Base-by-base conservation (phyloP, 2,888 invertebrate genomes). In the Trissolcus japonicus region DNA sequence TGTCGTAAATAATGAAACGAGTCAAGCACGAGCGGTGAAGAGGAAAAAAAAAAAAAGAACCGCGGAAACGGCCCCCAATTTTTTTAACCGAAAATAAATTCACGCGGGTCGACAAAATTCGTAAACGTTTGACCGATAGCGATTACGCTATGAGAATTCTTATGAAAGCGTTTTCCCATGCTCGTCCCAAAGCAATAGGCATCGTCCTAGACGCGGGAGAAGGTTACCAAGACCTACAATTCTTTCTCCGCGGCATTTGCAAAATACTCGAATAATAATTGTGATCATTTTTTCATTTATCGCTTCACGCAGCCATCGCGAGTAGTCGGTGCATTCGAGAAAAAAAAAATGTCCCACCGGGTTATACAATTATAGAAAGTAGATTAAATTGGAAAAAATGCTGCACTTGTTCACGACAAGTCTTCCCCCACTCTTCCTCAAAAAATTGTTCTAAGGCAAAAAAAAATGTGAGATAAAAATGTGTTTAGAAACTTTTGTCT, bases 331-430 rank as follows among this genome's bases (percentile, higher is more conserved):
- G 46, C 16, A 74, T 61, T 69, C 60, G 40, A 17, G 60, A 54
- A 69, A 76, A 60, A 35, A 29, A 29, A 35, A 11, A 2, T 69
- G 46, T 43, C 59, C 25, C 35, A 61, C 43, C 25, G 60, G 35
- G 76, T 76, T 76, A 69, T 76, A 76, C 69, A 72, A 76, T 76
- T 62, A 72, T 71, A 71, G 71, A 76, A 76, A 76, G 76, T 71
- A 57, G 61, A 76, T 66, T 55, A 60, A 60, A 61, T 43, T 51
- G 68, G n/a, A 68, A 59, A 69, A 76, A 76, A 76, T 76, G 75
- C 54, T 43, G 68, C 63, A 63, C 67, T 59, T 21, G 60, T 60
- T 66, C 61, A 66, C 50, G 60, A 53, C 43, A 43, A 61, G 56
- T 25, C 54, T n/a, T 35, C 29, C 54, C 65, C 14, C 6, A 1